These are phyloP conservation scores for Penaeus vannamei DNA, from an alignment of 1,140 invertebrate genomes.

Conservation along the genomic window DNA sequence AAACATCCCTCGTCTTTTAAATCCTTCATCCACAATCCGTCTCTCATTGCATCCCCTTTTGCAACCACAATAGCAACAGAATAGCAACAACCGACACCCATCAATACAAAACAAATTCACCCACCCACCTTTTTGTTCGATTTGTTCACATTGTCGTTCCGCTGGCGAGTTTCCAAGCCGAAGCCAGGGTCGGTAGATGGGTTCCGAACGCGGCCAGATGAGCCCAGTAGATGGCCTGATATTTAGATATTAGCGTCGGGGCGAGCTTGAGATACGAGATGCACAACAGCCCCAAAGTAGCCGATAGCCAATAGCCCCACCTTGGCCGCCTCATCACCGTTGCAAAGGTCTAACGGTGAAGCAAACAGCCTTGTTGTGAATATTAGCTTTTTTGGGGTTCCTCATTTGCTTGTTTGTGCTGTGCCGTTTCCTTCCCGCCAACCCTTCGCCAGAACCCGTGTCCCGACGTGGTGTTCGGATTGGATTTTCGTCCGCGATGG, in stretches of 20 bases:
- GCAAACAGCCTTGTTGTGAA: conserved; percentile 12
- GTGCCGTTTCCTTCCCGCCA: background rate
- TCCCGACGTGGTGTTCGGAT: background rate
- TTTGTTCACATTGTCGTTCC: too few relatives aligned
- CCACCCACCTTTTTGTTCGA: too few relatives aligned
- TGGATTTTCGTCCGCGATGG: background rate
- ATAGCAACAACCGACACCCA: too few relatives aligned
- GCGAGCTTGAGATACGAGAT: conserved; percentile 48
- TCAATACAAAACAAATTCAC: too few relatives aligned
- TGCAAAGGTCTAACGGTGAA: background rate
- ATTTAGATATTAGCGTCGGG: conserved; percentile 58
- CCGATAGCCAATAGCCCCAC: conserved; percentile 53
- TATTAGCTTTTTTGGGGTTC: background rate
- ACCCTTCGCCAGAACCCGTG: background rate
- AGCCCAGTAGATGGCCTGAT: conserved; percentile 54
- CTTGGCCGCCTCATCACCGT: background rate
- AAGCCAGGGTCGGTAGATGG: background rate
- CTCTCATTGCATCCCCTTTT: too few relatives aligned
- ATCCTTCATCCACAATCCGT: too few relatives aligned
- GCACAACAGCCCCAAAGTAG: conserved; percentile 57
- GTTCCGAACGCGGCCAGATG: conserved; percentile 32
- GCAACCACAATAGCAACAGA: too few relatives aligned
- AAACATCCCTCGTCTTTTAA: too few relatives aligned
- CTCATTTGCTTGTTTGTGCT: background rate
- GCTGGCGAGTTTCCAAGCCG: too few relatives aligned